Conservation (phyloP, 2,888 invertebrate genomes). For the Petrolisthes manimaculis region DNA sequence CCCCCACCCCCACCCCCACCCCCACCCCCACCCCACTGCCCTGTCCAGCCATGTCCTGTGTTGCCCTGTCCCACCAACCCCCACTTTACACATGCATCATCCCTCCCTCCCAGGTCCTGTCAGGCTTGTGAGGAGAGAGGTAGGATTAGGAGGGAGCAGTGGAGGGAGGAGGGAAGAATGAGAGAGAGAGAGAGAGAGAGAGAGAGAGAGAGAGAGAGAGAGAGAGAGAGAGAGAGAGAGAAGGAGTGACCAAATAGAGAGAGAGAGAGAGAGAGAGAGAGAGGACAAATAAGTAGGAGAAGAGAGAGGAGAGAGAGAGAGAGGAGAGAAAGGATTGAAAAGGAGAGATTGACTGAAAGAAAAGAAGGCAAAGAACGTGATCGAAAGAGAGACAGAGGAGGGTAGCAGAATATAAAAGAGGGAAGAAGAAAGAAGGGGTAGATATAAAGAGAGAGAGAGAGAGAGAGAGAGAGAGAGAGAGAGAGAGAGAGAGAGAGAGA, state of each 20-base stretch:
- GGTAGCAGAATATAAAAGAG: too few species aligned
- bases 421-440: too few species aligned
- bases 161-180: constrained; percentile 6
- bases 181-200: constrained; percentile 12
- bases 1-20: too few species aligned
- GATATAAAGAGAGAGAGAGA: background rate
- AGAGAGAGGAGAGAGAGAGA: background rate
- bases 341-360: background rate
- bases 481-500: background rate
- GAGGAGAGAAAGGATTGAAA: background rate
- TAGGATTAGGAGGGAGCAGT: background rate
- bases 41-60: too few species aligned
- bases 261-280: background rate
- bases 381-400: too few species aligned
- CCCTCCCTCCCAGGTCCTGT: background rate
- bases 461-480: background rate
- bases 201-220: too few species aligned
- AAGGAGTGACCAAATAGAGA: background rate
- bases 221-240: constrained; percentile 5
- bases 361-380: too few species aligned
- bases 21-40: too few species aligned
- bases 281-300: background rate
- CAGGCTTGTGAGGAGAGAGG: background rate
- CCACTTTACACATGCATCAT: background rate
- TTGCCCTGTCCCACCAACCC: too few species aligned